Evolutionary conservation across 2,888 invertebrate genomes (phyloP).

Genomic region (Sympetrum striolatum): DNA sequence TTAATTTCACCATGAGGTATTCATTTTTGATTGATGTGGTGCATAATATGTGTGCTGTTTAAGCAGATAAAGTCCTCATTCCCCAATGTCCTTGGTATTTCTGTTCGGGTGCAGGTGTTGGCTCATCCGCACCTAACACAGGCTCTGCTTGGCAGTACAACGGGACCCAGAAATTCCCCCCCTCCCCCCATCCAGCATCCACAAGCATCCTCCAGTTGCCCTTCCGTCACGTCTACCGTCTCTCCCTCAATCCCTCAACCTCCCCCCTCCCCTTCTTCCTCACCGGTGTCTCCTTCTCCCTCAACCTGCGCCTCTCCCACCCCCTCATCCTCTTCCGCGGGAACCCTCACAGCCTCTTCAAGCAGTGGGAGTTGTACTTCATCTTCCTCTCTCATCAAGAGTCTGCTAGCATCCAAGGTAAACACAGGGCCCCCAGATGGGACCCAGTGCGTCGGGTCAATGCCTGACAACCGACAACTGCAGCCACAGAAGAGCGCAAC

Average conservation of each 20-base stretch:
- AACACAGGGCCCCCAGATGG: conserved; percentile 59
- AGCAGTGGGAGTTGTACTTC: conserved; percentile 38
- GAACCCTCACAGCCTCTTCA: conserved; percentile 29
- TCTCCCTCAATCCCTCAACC: neutral
- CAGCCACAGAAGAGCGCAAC: conserved; percentile 26
- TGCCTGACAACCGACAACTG: conserved; percentile 45
- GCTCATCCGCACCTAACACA: conserved; percentile 70
- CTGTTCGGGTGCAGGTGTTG: conserved; percentile 60
- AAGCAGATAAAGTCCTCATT: neutral
- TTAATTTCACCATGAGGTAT: neutral
- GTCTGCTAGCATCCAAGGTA: conserved; percentile 93
- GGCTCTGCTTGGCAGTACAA: conserved; percentile 60
- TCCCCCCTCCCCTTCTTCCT: neutral
- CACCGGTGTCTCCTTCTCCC: neutral
- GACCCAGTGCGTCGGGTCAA: conserved; percentile 49
- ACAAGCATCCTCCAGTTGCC: neutral
- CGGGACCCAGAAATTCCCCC: conserved; percentile 49
- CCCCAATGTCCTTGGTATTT: conserved; percentile 5
- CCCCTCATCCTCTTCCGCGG: conserved; percentile 20
- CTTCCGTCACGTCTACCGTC: neutral
- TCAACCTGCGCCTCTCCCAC: neutral
- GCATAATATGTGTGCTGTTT: neutral
- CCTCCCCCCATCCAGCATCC: conserved; percentile 18
- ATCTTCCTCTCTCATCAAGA: conserved; percentile 82
- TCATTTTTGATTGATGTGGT: neutral